Conservation (phyloP, 1,140 invertebrate genomes). For the Ganaspis sp. region DNA sequence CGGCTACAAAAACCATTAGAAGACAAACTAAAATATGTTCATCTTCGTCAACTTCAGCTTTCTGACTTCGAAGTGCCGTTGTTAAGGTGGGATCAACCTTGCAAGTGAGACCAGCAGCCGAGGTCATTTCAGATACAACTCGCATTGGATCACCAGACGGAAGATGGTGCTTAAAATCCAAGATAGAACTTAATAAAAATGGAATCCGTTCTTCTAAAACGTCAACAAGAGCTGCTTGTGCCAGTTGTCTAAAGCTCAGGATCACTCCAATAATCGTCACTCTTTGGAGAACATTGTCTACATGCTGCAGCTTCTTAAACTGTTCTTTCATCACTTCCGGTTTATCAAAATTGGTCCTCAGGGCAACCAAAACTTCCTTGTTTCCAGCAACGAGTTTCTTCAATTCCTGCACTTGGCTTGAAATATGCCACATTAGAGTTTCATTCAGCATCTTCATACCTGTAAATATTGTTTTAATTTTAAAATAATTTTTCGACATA, state of each 20-base stretch:
- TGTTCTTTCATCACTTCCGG: slow-evolving; percentile 99
- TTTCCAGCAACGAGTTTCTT: slow-evolving; percentile 95
- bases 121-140: slow-evolving; percentile 97
- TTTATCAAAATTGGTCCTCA: slow-evolving; percentile 94
- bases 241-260: slow-evolving; percentile 93
- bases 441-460: slow-evolving; percentile 97
- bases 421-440: slow-evolving; percentile 98
- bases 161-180: slow-evolving; percentile 95
- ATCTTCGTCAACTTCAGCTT: slow-evolving; percentile 91
- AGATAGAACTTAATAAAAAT: slow-evolving; percentile 96
- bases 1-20: slow-evolving; percentile 98
- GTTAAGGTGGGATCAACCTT: slow-evolving; percentile 97
- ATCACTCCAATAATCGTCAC: slow-evolving; percentile 99
- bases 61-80: slow-evolving; percentile 90
- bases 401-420: slow-evolving; percentile 97
- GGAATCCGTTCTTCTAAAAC: slow-evolving; percentile 96
- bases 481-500: too few species aligned
- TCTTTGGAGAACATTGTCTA: slow-evolving; percentile 95
- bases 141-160: slow-evolving; percentile 94
- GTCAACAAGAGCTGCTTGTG: slow-evolving; percentile 95
- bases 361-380: slow-evolving; percentile 91
- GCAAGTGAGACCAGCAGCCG: slow-evolving; percentile 93
- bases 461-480: too few species aligned
- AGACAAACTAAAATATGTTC: slow-evolving; percentile 97
- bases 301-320: slow-evolving; percentile 91